Evolutionary conservation across 2,888 invertebrate species (phyloP), one percentile per base, ranked within the genome.

Genomic region (Drosophila affinis): DNA sequence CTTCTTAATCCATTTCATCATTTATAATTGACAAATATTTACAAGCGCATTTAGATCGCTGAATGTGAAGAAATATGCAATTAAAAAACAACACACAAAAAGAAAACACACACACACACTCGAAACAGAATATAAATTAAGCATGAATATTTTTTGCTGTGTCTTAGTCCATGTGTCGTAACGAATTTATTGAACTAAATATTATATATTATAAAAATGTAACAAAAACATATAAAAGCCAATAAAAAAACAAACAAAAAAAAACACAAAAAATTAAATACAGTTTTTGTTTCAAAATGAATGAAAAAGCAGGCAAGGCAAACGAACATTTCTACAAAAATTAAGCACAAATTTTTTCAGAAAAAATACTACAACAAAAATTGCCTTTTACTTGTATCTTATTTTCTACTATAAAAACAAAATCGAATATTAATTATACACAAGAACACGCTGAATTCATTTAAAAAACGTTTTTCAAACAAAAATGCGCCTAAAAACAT

Each of bases 91-190:
- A 39, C 18, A 62, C 21, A 53, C 46, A 48, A 27, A 51, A 51
- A 72, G 62, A 62, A 47, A 21, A 76, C 75, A 64, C 55, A 48
- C 24, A 48, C 44, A 57, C 62, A 53, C 48, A 60, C 62, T 51
- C 52, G 56, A 67, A 65, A 70, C 59, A 49, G 58, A 78, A 72
- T 67, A 68, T 83, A 79, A 83, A 88, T 87, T 83, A 83, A 85
- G 85, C 78, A 83, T 83, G 81, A 79, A 81, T 87, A 87, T 87
- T 87, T 91, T 91, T 91, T 91, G 91, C 91, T 91, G 92, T 92
- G 92, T 92, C 92, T 92, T 92, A 92, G 91, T 92, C 92, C 91
- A 91, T 90, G 84, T 91, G 91, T 91, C 91, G 90, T 91, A 92
- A 91, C 92, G 92, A 92, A 92, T 92, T 90, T 90, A 89, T 89